A percentile compares a stretch with the other conserved stretches of the same genome.
These are phyloP conservation scores for Patella caerulea DNA, from an alignment of 2,888 invertebrate genomes.

Conservation along the genomic window DNA sequence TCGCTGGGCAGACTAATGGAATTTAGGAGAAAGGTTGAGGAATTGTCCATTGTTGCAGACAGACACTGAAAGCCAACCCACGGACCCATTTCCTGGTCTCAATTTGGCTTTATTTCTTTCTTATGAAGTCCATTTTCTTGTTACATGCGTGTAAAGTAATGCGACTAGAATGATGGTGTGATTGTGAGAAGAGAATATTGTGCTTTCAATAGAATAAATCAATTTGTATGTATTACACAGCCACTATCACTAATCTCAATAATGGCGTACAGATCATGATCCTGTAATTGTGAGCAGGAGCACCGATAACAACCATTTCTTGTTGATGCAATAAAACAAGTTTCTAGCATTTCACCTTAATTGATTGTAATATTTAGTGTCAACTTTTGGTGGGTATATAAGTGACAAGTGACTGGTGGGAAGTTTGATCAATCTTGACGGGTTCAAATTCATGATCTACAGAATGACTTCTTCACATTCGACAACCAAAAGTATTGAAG, in stretches of 20 bases:
- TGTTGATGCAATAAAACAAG: too few relatives aligned
- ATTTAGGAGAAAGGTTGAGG: background rate
- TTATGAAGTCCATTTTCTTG: slow-evolving; percentile 4
- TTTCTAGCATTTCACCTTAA: too few relatives aligned
- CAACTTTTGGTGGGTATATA: too few relatives aligned
- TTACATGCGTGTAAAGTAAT: background rate
- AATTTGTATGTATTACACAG: slow-evolving; percentile 1
- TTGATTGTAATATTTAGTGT: too few relatives aligned
- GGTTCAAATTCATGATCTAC: too few relatives aligned
- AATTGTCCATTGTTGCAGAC: slow-evolving; percentile 13
- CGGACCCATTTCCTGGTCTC: slow-evolving; percentile 9
- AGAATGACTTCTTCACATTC: too few relatives aligned
- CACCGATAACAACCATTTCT: too few relatives aligned
- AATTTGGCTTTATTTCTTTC: slow-evolving; percentile 5
- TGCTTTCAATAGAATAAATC: slow-evolving; percentile 7
- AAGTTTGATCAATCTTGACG: too few relatives aligned
- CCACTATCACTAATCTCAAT: background rate
- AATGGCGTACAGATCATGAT: background rate
- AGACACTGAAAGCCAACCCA: slow-evolving; percentile 3
- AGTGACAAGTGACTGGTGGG: too few relatives aligned
- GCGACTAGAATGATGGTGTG: background rate
- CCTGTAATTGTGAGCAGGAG: background rate
- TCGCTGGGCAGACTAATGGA: slow-evolving; percentile 9
- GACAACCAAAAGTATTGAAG: too few relatives aligned
- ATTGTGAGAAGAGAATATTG: background rate